Conservation (phyloP, 2,113 vertebrate species). For the Scytalopus superciliaris region DNA sequence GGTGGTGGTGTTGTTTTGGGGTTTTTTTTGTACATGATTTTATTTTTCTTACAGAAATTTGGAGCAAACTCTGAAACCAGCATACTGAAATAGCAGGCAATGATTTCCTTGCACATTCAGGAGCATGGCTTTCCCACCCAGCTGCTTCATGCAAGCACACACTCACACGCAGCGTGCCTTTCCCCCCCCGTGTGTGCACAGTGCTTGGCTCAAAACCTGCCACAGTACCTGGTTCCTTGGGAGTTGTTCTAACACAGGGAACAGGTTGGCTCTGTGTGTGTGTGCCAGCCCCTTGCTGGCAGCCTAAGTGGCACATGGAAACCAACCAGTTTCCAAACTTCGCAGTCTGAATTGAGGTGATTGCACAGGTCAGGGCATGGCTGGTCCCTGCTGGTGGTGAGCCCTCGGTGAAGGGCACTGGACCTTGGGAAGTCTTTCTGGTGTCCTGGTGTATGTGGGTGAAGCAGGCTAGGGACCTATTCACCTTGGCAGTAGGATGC, state of each 20-base stretch:
- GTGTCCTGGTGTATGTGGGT: accelerated
- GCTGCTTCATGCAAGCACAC: background rate
- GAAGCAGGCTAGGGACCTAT: background rate
- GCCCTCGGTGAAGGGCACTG: accelerated
- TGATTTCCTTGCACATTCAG: background rate
- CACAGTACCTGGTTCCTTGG: accelerated
- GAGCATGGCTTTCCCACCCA: background rate
- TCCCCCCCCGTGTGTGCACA: background rate
- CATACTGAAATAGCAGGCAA: background rate
- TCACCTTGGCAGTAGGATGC: background rate
- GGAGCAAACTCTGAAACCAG: background rate
- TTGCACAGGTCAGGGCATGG: background rate
- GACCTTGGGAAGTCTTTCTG: accelerated
- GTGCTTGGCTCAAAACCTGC: background rate
- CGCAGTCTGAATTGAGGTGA: background rate
- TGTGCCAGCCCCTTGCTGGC: background rate
- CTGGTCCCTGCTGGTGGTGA: background rate
- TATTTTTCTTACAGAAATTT: background rate
- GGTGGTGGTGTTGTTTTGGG: background rate
- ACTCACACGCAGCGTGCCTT: background rate
- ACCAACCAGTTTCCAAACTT: background rate
- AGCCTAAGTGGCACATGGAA: background rate
- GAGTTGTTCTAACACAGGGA: background rate
- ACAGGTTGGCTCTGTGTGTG: background rate
- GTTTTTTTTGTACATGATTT: background rate